Evolutionary conservation across 1,140 invertebrate species (phyloP).

Genomic region (Hestina assimilis): DNA sequence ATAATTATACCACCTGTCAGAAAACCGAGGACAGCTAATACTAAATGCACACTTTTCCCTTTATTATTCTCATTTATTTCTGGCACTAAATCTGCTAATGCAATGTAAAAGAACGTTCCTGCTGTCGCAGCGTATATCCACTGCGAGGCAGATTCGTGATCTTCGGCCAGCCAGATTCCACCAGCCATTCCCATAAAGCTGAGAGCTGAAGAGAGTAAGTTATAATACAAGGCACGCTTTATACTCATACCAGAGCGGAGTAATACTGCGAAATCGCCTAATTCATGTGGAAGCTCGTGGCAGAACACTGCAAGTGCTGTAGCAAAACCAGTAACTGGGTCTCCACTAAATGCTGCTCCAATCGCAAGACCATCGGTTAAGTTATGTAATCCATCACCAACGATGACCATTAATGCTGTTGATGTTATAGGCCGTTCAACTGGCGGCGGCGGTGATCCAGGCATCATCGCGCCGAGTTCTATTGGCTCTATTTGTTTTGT

Average conservation of each 20-base stretch:
- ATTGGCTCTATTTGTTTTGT: constrained; percentile 64
- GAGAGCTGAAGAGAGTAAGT: constrained; percentile 85
- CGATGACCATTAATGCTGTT: constrained; percentile 88
- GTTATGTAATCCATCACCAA: constrained; percentile 90
- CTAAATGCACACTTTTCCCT: constrained; percentile 60
- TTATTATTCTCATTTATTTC: constrained; percentile 78
- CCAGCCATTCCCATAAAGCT: constrained; percentile 87
- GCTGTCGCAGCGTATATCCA: constrained; percentile 90
- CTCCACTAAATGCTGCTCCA: constrained; percentile 86
- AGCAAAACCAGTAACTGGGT: constrained; percentile 85
- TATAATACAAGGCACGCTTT: constrained; percentile 85
- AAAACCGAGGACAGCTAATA: constrained; percentile 82
- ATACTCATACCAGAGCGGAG: constrained; percentile 86
- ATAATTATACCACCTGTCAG: constrained; percentile 85
- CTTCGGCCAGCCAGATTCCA: constrained; percentile 85
- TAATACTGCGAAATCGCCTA: constrained; percentile 90
- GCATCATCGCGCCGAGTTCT: constrained; percentile 80
- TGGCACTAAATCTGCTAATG: constrained; percentile 88
- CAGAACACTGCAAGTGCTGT: constrained; percentile 89
- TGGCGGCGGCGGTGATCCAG: constrained; percentile 73
- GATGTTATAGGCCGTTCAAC: constrained; percentile 78
- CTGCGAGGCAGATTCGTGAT: constrained; percentile 80
- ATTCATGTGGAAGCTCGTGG: constrained; percentile 90
- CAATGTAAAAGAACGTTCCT: constrained; percentile 91
- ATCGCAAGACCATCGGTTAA: constrained; percentile 89